A percentile compares a stretch with the other conserved stretches of the same genome.
Conservation (phyloP, 2,113 vertebrate species). For the Cinclus mexicanus region DNA sequence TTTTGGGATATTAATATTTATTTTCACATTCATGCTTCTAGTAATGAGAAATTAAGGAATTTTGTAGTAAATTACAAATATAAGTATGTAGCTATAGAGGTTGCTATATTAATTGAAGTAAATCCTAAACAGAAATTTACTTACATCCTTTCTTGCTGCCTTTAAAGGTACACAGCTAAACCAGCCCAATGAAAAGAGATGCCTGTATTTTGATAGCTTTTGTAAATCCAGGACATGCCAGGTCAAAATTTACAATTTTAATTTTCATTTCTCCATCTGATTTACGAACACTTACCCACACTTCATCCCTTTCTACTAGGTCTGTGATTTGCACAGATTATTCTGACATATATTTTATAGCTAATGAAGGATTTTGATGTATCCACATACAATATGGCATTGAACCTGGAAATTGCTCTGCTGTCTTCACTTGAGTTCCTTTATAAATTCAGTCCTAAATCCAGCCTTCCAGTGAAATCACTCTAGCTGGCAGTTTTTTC, state of each 20-base stretch:
- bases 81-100: background rate
- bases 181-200: background rate
- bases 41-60: conserved; percentile 16
- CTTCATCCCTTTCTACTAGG: background rate
- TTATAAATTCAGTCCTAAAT: conserved; percentile 6
- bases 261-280: conserved; percentile 16
- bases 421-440: background rate
- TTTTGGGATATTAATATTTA: conserved; percentile 44
- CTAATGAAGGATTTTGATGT: conserved; percentile 21
- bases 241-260: conserved; percentile 46
- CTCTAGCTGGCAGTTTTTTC: background rate
- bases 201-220: background rate
- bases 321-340: background rate
- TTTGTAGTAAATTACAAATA: background rate
- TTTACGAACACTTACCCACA: conserved; percentile 8
- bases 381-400: background rate
- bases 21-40: background rate
- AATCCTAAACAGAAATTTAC: background rate
- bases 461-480: background rate
- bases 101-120: background rate
- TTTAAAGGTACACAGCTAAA: background rate
- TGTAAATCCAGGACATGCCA: background rate
- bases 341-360: conserved; percentile 7
- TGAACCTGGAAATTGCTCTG: conserved; percentile 42
- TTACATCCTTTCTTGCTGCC: background rate